Evolutionary conservation across 2,797 vertebrate genomes (phyloP), one percentile per base, ranked within the genome.

Genomic region (Acestrorhynchus altus): DNA sequence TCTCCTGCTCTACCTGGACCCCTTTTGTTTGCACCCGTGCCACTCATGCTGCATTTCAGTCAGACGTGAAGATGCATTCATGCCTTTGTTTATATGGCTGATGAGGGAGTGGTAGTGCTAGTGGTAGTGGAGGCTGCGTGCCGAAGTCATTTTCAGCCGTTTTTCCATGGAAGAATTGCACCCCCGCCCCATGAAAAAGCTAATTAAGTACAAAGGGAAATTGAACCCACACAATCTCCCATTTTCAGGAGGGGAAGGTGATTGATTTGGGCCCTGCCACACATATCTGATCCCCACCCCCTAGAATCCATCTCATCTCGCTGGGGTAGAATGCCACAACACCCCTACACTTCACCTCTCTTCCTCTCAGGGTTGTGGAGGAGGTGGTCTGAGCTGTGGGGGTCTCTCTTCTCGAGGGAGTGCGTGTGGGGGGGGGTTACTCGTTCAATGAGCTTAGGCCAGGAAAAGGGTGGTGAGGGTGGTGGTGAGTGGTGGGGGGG

Each of bases 241-340:
- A 81, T 86, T 87, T 90, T 91, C 87, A 87, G 49, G 57, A 63
- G 11, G 28, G 18, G 71, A 73, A 76, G 56, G 26, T 57, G 81
- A 91, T 92, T 86, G 86, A 91, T 91, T 87, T 24, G 60, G 79
- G 83, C 90, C 88, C 81, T 81, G 85, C 87, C 89, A 90, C 89
- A 88, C 85, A 86, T 73, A 74, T 88, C 86, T 85, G 87, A 88
- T 86, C 85, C 81, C 85, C 88, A 82, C 84, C 87, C 87, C 89
- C 66, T 86, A 87, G 51, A 12, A 65, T 61, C 46, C 51, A 52
- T 42, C 24, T 22, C 42, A 1, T 42, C 24, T 22, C 42, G 1
- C 42, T 31, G 73, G 44, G 61, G 56, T 78, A 49, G 69, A 78
- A 83, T 83, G 79, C 81, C 83, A 76, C 35, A 83, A 72, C 76